Evolutionary conservation across 2,888 invertebrate species (phyloP), one percentile per base, ranked within the genome.

Genomic region (Dione juno): DNA sequence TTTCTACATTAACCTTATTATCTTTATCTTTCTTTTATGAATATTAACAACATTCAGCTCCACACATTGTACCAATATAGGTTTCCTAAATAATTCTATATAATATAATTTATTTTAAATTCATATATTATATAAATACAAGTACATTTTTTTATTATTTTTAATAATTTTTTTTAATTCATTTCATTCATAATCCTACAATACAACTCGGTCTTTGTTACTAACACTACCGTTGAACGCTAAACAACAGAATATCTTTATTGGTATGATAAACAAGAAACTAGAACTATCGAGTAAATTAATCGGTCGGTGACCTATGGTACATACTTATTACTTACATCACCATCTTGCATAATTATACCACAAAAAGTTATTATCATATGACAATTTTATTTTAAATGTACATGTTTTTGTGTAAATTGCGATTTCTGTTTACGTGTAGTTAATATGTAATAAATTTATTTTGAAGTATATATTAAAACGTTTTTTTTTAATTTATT

Each of bases 231-330:
- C 69, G 63, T 57, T 40, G 65, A 54, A 67, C 69, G 40, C 69
- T 67, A 67, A 69, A 81, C 84, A 82, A 83, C 81, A 79, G 81
- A 84, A 87, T 88, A 87, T 87, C 87, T 88, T 90, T 89, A 89
- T 88, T 88, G 80, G 80, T 82, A 79, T 84, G 85, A 88, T 88
- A 90, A 88, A 86, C 81, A 78, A 79, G 77, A 77, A 84, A 84
- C 82, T 84, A 83, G 84, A 85, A 83, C 82, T 86, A 82, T 87
- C 84, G 78, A 77, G 79, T 76, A 82, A 83, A 88, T 90, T 87
- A 89, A 88, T 87, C 87, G 90, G 84, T 78, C 86, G 73, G 81
- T 84, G 85, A 88, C 86, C 85, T 80, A 76, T 65, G 70, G 61
- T 28, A 28, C 5, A 43, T n/a, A n/a, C n/a, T 45, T 45, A 35